Conservation (phyloP, 1,140 invertebrate species). For the Polypedilum vanderplanki region DNA sequence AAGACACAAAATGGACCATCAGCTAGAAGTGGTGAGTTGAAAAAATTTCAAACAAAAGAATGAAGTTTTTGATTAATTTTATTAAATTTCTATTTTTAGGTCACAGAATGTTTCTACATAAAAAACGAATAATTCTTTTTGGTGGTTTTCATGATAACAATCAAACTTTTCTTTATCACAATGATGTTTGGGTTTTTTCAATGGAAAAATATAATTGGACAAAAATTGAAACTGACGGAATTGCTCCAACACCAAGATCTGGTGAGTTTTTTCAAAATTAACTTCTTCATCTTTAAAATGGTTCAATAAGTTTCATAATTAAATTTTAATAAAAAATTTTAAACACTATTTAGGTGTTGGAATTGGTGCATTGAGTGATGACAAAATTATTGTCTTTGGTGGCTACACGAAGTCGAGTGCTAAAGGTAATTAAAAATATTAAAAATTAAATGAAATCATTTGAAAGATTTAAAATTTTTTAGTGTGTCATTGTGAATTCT, state of each 20-base stretch:
- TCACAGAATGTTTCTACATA: constrained; percentile 72
- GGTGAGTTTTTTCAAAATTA: too few relatives aligned
- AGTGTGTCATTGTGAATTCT: constrained; percentile 39
- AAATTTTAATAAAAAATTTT: too few relatives aligned
- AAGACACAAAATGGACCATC: constrained; percentile 61
- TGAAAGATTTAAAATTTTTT: too few relatives aligned
- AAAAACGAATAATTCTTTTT: constrained; percentile 79
- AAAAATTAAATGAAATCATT: too few relatives aligned
- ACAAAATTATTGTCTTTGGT: constrained; percentile 70
- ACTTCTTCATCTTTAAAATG: too few relatives aligned
- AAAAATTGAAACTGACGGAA: constrained; percentile 61
- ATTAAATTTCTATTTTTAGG: too few relatives aligned
- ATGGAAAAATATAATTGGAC: constrained; percentile 73
- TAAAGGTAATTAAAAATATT: constrained; percentile 68
- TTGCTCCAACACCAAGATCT: constrained; percentile 61
- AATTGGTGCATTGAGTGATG: constrained; percentile 54
- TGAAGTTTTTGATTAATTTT: too few relatives aligned
- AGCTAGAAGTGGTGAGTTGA: constrained; percentile 62
- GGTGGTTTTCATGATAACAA: constrained; percentile 89
- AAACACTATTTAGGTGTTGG: constrained; percentile 52
- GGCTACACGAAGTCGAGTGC: constrained; percentile 77
- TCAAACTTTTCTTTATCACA: constrained; percentile 81
- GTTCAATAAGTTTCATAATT: too few relatives aligned
- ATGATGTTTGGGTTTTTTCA: constrained; percentile 80
- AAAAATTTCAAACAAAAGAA: too few relatives aligned